Evolutionary conservation across 2,888 invertebrate genomes (phyloP).

Genomic region (Cephus pulcher): DNA sequence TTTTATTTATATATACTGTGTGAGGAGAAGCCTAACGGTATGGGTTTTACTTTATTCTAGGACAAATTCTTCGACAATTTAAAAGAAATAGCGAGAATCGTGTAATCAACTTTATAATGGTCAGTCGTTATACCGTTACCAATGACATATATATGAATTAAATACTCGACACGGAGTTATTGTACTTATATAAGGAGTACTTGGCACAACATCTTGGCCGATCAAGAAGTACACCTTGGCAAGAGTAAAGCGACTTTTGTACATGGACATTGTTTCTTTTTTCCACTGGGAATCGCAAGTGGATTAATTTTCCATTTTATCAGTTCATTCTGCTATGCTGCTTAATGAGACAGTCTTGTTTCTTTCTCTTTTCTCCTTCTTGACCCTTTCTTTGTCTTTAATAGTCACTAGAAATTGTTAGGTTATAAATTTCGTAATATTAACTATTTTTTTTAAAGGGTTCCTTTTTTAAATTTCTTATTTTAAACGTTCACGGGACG

Average conservation of each 20-base stretch:
- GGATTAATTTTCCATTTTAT: neutral
- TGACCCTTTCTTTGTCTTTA: neutral
- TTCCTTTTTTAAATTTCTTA: neutral
- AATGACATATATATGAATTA: neutral
- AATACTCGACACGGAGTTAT: slow-evolving; percentile 4
- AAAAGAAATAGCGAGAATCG: neutral
- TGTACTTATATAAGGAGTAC: slow-evolving; percentile 3
- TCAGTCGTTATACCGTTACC: neutral
- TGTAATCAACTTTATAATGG: neutral
- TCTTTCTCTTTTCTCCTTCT: slow-evolving; percentile 3
- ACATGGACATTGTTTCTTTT: slow-evolving; percentile 40
- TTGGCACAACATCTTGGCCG: neutral
- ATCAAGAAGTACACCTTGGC: slow-evolving; percentile 35
- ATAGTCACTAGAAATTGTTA: neutral
- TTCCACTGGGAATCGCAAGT: neutral
- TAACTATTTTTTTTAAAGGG: neutral
- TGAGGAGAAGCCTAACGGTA: neutral
- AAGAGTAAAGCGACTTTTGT: slow-evolving; percentile 57
- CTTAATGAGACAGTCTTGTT: slow-evolving; percentile 11
- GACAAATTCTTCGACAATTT: neutral
- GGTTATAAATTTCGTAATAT: neutral
- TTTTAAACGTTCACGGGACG: slow-evolving; percentile 59
- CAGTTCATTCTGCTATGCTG: neutral
- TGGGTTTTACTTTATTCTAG: neutral
- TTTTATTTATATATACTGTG: neutral